Evolutionary conservation across 1,140 invertebrate genomes (phyloP).

Genomic region (Hylaeus volcanicus): DNA sequence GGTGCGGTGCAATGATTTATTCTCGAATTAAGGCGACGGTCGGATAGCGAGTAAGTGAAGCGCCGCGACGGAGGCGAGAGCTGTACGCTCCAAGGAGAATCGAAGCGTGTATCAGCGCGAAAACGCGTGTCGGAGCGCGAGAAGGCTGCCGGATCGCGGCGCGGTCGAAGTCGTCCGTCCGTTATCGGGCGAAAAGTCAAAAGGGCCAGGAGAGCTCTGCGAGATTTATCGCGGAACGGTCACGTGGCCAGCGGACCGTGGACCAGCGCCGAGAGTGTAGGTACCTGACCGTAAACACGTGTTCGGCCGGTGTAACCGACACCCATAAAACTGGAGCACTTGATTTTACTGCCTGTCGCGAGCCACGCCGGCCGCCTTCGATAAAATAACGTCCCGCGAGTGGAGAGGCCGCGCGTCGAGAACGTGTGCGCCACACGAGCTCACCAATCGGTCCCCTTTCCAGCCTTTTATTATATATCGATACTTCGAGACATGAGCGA

Average conservation of each 20-base stretch:
- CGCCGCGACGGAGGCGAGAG: neutral
- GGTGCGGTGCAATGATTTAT: slow-evolving; percentile 56
- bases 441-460: slow-evolving; percentile 3
- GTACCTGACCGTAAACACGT: slow-evolving; percentile 57
- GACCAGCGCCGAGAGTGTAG: slow-evolving; percentile 7
- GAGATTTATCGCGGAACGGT: slow-evolving; percentile 61
- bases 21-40: slow-evolving; percentile 47
- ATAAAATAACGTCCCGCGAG: slow-evolving; percentile 52
- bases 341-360: slow-evolving; percentile 64
- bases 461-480: slow-evolving; percentile 52
- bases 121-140: neutral
- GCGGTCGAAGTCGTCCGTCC: slow-evolving; percentile 14
- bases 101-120: slow-evolving; percentile 33
- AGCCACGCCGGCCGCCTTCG: slow-evolving; percentile 23
- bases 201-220: slow-evolving; percentile 25
- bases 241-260: slow-evolving; percentile 58
- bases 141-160: slow-evolving; percentile 7
- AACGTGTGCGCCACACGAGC: neutral
- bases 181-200: slow-evolving; percentile 56
- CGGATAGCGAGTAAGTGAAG: slow-evolving; percentile 35
- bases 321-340: slow-evolving; percentile 66
- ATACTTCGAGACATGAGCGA: slow-evolving; percentile 37
- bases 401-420: neutral
- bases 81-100: neutral
- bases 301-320: slow-evolving; percentile 58